A percentile compares a stretch with the other conserved stretches of the same genome.
Conservation (phyloP, 1,140 invertebrate genomes). For the Saccostrea cuccullata region DNA sequence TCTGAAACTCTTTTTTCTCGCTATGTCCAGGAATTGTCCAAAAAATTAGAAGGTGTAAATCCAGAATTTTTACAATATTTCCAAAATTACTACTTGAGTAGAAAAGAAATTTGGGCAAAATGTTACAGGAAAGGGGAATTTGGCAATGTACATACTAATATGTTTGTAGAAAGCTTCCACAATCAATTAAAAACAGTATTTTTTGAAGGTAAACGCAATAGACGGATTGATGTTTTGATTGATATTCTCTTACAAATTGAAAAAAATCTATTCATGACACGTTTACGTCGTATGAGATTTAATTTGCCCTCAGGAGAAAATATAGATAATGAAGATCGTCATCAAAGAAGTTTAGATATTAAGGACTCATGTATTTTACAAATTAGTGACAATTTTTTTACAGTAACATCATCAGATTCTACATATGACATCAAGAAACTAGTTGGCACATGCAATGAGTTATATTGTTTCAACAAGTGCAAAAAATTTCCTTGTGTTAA, state of each 20-base stretch:
- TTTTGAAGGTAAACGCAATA: constrained; percentile 29
- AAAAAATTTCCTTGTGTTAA: constrained; percentile 22
- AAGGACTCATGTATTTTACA: constrained; percentile 5
- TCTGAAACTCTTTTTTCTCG: background rate
- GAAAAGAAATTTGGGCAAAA: constrained; percentile 40
- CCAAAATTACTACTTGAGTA: constrained; percentile 10
- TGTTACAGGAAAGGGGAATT: constrained; percentile 22
- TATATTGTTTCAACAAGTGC: constrained; percentile 29
- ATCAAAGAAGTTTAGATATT: constrained; percentile 27
- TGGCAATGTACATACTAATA: constrained; percentile 29
- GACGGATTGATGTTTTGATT: constrained; percentile 29
- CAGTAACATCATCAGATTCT: constrained; percentile 12
- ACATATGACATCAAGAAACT: constrained; percentile 16
- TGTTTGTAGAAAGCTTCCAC: constrained; percentile 45
- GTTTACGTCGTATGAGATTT: constrained; percentile 1
- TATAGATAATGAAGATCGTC: constrained; percentile 8
- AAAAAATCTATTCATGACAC: constrained; percentile 36
- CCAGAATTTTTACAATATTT: constrained; percentile 38
- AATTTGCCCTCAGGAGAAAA: constrained; percentile 21
- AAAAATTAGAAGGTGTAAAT: background rate
- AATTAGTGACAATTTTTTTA: constrained; percentile 16
- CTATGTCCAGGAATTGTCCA: constrained; percentile 14
- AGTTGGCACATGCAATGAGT: background rate
- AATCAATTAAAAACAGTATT: constrained; percentile 41
- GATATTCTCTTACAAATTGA: constrained; percentile 38